Base-by-base conservation (phyloP, 2,113 vertebrate species). In the Paramormyrops kingsleyae region DNA sequence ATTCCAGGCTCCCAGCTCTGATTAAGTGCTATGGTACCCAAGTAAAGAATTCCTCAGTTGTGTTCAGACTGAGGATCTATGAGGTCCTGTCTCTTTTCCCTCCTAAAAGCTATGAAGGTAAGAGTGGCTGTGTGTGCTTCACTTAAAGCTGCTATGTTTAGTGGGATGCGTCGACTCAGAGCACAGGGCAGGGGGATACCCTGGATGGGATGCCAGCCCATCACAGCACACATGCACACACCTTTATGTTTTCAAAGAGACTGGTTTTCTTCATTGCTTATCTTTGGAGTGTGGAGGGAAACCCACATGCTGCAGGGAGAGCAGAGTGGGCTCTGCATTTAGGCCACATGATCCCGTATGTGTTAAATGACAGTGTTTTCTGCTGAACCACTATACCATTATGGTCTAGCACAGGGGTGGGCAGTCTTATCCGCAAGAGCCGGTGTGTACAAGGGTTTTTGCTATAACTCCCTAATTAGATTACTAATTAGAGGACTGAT, bases 21-120 rank as follows among this genome's bases (percentile, higher is more conserved):
- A 50, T 94, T 89, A 97, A 97, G 92, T 95, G 95, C 2, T 97
- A 98, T 42, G 96, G 97, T 90, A 94, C 89, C 93, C 94, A 96
- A 66, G 93, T 99, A 59, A 97, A 97, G 92, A 94, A 91, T 17
- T 93, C 94, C 15, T 95, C 96, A 39, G 83, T 93, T 0, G 87
- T 97, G 92, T 99, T 97, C 94, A 97, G 96, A 92, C 96, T 97
- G 87, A 96, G 97, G 88, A 96, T 99, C 87, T 99, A 98, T 91
- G 97, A 99, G 93, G 94, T 99, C 56, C 94, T 99, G 50, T 92
- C 96, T 92, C 94, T 97, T 91, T 94, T 99, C 91, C 96, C 97
- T 92, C 97, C 97, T 12, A 96, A 97, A 91, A 95, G 92, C 2
- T 99, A 97, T 62, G 95, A 97, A 96, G 98, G 98, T 98, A 95